Conservation (phyloP, 2,888 invertebrate genomes). For the Eilema caniola region DNA sequence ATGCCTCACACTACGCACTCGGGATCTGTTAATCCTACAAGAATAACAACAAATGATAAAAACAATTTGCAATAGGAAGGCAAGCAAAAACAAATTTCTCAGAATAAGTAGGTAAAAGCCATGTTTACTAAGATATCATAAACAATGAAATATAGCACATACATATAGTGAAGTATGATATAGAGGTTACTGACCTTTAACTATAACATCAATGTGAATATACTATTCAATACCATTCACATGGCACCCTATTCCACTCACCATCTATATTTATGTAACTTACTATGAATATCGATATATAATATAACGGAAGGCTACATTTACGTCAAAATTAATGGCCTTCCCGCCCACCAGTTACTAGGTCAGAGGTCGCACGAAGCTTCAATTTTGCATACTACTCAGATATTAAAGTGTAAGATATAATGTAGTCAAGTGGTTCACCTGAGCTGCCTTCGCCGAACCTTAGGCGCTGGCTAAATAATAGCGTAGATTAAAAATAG, state of each 20-base stretch:
- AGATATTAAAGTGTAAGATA: slow-evolving; percentile 40
- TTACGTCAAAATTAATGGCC: slow-evolving; percentile 48
- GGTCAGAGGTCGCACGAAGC: slow-evolving; percentile 25
- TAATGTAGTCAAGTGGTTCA: slow-evolving; percentile 41
- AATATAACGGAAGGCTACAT: slow-evolving; percentile 34
- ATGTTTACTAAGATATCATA: background rate
- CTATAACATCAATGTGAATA: background rate
- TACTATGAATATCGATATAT: slow-evolving; percentile 24
- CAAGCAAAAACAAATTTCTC: background rate
- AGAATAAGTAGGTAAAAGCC: background rate
- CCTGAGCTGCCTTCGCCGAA: slow-evolving; percentile 19
- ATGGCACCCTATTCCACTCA: background rate
- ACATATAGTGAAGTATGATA: background rate
- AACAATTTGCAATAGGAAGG: background rate
- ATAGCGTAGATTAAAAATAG: slow-evolving; percentile 45
- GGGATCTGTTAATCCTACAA: background rate
- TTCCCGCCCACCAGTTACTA: slow-evolving; percentile 32
- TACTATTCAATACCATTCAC: background rate
- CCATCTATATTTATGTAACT: background rate
- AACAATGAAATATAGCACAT: background rate
- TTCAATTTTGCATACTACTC: slow-evolving; percentile 46
- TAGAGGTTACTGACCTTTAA: background rate
- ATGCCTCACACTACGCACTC: background rate
- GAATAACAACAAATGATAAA: background rate
- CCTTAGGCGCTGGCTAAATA: slow-evolving; percentile 39